A percentile compares a stretch with the other conserved stretches of the same genome.
phyloP scores from a whole-genome alignment of 2,797 vertebrate genomes.

The Artibeus lituratus region DNA sequence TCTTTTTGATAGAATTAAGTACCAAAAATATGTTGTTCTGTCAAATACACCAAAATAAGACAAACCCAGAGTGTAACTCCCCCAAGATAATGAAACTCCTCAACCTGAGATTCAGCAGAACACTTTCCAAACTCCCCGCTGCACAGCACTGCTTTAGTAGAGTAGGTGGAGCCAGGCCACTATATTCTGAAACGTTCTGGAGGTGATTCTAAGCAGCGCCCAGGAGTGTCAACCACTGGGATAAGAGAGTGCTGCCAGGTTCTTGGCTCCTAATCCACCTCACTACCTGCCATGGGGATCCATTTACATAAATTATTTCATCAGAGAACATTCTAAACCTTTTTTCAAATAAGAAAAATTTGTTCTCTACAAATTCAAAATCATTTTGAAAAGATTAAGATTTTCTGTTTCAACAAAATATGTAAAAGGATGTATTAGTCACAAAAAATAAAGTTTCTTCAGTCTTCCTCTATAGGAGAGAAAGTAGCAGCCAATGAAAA shows the following conservation, averaged over 20 bases:
- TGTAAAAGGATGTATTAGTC: constrained; percentile 36
- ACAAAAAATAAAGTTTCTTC: constrained; percentile 29
- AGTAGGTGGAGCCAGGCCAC: not conserved
- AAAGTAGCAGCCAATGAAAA: not conserved
- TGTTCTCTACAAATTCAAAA: constrained; percentile 28
- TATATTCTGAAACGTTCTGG: not conserved
- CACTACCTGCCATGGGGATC: not conserved
- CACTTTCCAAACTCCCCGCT: not conserved
- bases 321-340: constrained; percentile 40
- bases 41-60: not conserved
- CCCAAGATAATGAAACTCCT: not conserved
- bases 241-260: not conserved
- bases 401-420: constrained; percentile 32
- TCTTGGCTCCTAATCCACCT: not conserved
- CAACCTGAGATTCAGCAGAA: not conserved
- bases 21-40: not conserved
- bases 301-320: constrained; percentile 35
- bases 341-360: not conserved
- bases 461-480: not conserved
- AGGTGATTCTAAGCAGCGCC: not conserved
- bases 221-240: not conserved
- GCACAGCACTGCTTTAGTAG: fast-evolving
- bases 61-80: not conserved
- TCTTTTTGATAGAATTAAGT: not conserved
- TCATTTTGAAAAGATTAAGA: constrained; percentile 8